A percentile compares a stretch with the other conserved stretches of the same genome.
Conservation (phyloP, 2,797 vertebrate genomes). For the Hyperoplus lanceolatus region DNA sequence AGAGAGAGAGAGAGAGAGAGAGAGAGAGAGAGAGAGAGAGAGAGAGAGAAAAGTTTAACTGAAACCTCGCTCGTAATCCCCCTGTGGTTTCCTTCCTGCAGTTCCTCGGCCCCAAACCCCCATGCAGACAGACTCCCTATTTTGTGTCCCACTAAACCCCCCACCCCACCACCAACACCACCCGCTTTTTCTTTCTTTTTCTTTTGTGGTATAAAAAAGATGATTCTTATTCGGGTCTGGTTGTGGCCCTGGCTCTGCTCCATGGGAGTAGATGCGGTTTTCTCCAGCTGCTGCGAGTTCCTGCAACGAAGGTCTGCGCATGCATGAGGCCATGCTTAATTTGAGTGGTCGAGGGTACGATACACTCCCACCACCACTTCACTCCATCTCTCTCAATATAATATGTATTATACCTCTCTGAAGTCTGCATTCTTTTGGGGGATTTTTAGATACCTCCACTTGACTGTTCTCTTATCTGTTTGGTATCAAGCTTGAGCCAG, state of each 20-base stretch:
- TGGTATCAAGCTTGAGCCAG: background rate
- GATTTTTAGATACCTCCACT: constrained; percentile 6
- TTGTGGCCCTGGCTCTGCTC: constrained; percentile 71
- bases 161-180: constrained; percentile 34
- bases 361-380: constrained; percentile 42
- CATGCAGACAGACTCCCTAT: constrained; percentile 63
- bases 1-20: no score
- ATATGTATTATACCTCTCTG: background rate
- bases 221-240: constrained; percentile 77
- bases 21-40: no score
- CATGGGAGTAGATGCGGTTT: constrained; percentile 84
- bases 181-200: constrained; percentile 58
- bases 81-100: constrained; percentile 81
- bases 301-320: constrained; percentile 74
- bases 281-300: constrained; percentile 79
- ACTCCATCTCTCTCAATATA: constrained; percentile 36
- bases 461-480: background rate
- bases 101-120: constrained; percentile 67
- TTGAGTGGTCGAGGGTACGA: constrained; percentile 63
- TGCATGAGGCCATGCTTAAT: constrained; percentile 75
- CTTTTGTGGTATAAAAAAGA: constrained; percentile 74
- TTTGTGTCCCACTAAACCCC: constrained; percentile 53
- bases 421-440: background rate
- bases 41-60: constrained; percentile 75
- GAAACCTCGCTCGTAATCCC: constrained; percentile 78